phyloP scores from a whole-genome alignment of 1,140 invertebrate species.

The Lasioglossum baleicum region DNA sequence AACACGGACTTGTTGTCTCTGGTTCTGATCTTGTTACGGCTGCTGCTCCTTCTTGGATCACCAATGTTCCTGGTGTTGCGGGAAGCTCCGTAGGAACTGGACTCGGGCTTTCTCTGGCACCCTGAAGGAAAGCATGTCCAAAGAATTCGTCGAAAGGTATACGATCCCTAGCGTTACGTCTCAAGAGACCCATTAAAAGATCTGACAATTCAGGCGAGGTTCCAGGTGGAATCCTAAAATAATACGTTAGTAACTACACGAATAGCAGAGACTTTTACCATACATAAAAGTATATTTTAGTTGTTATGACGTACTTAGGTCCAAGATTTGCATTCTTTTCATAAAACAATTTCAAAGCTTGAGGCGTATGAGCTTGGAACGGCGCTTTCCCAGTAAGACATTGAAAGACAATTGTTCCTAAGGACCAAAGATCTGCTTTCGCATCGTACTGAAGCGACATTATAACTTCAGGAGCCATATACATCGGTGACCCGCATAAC shows the following conservation, averaged over 20 bases:
- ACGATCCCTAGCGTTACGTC: conserved; percentile 95
- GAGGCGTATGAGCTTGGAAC: conserved; percentile 98
- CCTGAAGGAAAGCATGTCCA: conserved; percentile 93
- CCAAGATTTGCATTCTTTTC: conserved; percentile 97
- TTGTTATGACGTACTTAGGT: conserved; percentile 88
- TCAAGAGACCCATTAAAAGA: conserved; percentile 91
- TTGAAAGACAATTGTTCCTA: conserved; percentile 99
- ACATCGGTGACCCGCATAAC: conserved; percentile 99
- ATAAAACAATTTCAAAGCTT: conserved; percentile 97
- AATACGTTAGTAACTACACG: conserved; percentile 52
- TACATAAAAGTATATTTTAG: background rate
- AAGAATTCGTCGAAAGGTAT: conserved; percentile 98
- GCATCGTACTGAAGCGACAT: conserved; percentile 99
- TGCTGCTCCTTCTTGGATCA: conserved; percentile 68
- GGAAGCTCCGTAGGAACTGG: conserved; percentile 74
- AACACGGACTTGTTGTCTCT: conserved; percentile 80
- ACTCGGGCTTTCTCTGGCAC: conserved; percentile 80
- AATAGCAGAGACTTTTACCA: background rate
- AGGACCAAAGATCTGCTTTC: conserved; percentile 99
- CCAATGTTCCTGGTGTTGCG: conserved; percentile 72
- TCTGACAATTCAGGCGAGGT: conserved; percentile 94
- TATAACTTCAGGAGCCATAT: conserved; percentile 99
- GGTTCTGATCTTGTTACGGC: conserved; percentile 72
- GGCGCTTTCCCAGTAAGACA: conserved; percentile 99
- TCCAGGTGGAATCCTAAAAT: conserved; percentile 92